Evolutionary conservation across 2,113 vertebrate genomes (phyloP), one percentile per base, ranked within the genome.

Genomic region (Trachemys scripta): DNA sequence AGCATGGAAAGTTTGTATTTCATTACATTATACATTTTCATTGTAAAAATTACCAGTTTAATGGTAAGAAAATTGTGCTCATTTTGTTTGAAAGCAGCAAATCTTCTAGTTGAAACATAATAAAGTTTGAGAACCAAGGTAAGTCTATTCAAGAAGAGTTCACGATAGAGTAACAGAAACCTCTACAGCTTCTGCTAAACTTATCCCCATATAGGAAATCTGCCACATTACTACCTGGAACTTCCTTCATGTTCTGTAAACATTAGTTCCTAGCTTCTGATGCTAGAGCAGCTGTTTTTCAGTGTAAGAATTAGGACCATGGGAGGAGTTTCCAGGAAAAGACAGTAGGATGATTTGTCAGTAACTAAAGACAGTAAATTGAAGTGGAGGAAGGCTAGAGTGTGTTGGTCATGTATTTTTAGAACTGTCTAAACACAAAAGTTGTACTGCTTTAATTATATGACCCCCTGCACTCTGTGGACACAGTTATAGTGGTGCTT

Each of bases 21-120:
- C 76, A 13, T 54, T 22, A 54, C 8, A 9, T 54, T 54, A 54
- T 54, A 22, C 53, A 54, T 54, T 54, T 54, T 54, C 53, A 54
- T 54, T 87, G n/a, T 78, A 29, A 88, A 87, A 80, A 57, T 84
- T 62, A 9, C 20, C 57, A 88, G 35, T 38, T 20, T 89, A 69
- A 8, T 35, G 85, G 29, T 57, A 91, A 82, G 54, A 93, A 90
- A 85, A 93, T 50, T 45, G 82, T 80, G 94, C 65, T n/a, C 6
- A 4, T 92, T 78, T 89, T 95, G 24, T 92, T 97, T 91, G 6
- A 93, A 80, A 87, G 92, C 82, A 35, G 3, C 49, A 65, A 79
- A 59, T 27, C 38, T 27, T 78, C 62, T 35, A 50, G 49, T 54
- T 3, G 90, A 80, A n/a, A 53, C 65, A 38, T 72, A 19, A 72